Conservation (phyloP, 2,888 invertebrate genomes). For the Calliscelio sp. region DNA sequence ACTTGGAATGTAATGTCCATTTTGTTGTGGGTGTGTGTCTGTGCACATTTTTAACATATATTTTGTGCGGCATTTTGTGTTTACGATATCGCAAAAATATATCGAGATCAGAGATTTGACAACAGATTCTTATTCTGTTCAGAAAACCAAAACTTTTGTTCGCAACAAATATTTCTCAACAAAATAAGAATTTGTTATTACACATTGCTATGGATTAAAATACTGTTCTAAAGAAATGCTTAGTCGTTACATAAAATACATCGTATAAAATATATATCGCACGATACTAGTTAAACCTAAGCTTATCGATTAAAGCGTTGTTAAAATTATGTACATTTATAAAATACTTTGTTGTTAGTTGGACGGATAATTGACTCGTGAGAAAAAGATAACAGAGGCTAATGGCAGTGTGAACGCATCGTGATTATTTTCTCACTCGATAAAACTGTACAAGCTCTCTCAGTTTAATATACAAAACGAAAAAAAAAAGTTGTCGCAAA, state of each 20-base stretch:
- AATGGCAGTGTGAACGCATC: slow-evolving; percentile 40
- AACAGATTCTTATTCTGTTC: slow-evolving; percentile 16
- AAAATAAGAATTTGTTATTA: slow-evolving; percentile 33
- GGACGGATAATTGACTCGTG: slow-evolving; percentile 69
- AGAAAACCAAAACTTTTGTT: too few species aligned
- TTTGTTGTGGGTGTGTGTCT: slow-evolving; percentile 5
- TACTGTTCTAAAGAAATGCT: slow-evolving; percentile 46
- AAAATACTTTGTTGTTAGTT: slow-evolving; percentile 56
- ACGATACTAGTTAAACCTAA: slow-evolving; percentile 50
- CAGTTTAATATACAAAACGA: slow-evolving; percentile 40
- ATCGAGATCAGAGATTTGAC: slow-evolving; percentile 52
- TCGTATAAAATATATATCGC: slow-evolving; percentile 69
- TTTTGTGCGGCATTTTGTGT: background rate
- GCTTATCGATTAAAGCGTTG: slow-evolving; percentile 46
- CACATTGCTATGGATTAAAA: slow-evolving; percentile 52
- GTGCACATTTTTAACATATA: slow-evolving; percentile 2
- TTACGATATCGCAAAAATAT: slow-evolving; percentile 41
- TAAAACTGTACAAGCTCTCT: slow-evolving; percentile 44
- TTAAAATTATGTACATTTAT: slow-evolving; percentile 60
- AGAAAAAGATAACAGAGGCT: slow-evolving; percentile 37
- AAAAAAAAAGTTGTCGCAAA: too few species aligned
- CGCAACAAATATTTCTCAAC: too few species aligned
- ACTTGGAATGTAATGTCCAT: slow-evolving; percentile 18
- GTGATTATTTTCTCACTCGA: slow-evolving; percentile 48
- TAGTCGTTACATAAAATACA: slow-evolving; percentile 47